A percentile compares a stretch with the other conserved stretches of the same genome.
These are phyloP conservation scores for Dryobota labecula DNA, from an alignment of 2,888 invertebrate species.

Conservation along the genomic window DNA sequence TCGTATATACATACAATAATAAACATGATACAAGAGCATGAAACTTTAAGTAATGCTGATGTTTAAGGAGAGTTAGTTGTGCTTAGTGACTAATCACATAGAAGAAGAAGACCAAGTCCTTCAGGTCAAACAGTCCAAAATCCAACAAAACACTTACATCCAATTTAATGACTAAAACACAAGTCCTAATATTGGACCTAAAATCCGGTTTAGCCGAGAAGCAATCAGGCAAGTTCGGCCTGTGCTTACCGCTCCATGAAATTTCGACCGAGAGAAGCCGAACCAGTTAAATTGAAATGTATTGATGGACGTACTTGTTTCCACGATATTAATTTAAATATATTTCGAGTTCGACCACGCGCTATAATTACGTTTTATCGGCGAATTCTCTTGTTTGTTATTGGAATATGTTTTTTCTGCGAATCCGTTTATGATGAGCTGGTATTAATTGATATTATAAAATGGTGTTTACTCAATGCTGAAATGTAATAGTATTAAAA, in stretches of 20 bases:
- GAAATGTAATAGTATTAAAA: conserved; percentile 5
- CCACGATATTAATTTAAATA: conserved; percentile 59
- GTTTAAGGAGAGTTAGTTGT: too few relatives aligned
- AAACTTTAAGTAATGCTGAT: too few relatives aligned
- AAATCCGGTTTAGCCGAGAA: conserved; percentile 52
- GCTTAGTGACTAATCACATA: too few relatives aligned
- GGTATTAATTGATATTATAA: conserved; percentile 17
- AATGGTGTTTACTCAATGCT: conserved; percentile 1
- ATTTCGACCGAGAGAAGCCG: conserved; percentile 66
- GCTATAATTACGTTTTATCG: conserved; percentile 47
- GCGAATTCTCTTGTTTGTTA: conserved; percentile 28
- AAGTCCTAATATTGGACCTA: conserved; percentile 22
- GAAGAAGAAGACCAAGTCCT: too few relatives aligned
- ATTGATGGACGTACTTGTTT: conserved; percentile 61
- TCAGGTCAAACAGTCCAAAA: not conserved
- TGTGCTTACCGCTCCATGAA: conserved; percentile 72
- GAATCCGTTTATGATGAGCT: not conserved
- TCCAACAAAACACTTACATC: not conserved
- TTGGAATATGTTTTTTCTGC: conserved; percentile 13
- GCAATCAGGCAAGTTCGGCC: conserved; percentile 73
- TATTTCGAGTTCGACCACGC: conserved; percentile 21
- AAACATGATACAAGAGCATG: too few relatives aligned
- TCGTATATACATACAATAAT: too few relatives aligned
- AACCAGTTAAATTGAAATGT: conserved; percentile 66
- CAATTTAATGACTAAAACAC: conserved; percentile 22